Evolutionary conservation across 2,113 vertebrate genomes (phyloP).

Genomic region (Osmerus mordax): DNA sequence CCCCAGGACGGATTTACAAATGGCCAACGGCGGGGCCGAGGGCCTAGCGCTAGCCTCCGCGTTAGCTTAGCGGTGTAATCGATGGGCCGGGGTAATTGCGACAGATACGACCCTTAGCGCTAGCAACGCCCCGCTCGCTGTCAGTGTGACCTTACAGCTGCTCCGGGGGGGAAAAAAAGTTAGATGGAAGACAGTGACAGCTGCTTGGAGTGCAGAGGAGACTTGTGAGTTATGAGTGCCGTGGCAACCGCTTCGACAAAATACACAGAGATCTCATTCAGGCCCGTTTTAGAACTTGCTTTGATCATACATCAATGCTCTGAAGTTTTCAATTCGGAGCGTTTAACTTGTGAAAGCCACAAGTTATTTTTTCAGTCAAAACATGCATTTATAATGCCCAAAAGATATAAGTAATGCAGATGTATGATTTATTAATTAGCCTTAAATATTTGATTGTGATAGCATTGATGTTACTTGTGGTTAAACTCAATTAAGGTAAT

Average conservation of each 20-base stretch:
- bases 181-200: constrained; percentile 34
- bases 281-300: no score
- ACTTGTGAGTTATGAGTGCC: constrained; percentile 26
- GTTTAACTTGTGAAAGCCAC: no score
- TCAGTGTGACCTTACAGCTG: constrained; percentile 47
- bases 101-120: constrained; percentile 41
- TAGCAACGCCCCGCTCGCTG: constrained; percentile 32
- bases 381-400: no score
- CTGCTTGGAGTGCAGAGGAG: constrained; percentile 29
- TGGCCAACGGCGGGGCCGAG: constrained; percentile 2
- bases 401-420: no score
- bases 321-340: no score
- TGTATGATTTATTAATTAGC: no score
- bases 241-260: constrained; percentile 2
- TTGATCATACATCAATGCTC: no score
- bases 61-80: constrained; percentile 46
- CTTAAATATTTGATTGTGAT: no score
- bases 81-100: constrained; percentile 44
- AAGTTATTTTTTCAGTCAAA: no score
- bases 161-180: constrained; percentile 41
- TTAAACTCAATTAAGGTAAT: no score
- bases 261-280: no score
- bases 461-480: no score
- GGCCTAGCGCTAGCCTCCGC: constrained; percentile 43
- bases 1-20: constrained; percentile 25